phyloP scores from a whole-genome alignment of 2,888 invertebrate species.

The Julus scandinavius region DNA sequence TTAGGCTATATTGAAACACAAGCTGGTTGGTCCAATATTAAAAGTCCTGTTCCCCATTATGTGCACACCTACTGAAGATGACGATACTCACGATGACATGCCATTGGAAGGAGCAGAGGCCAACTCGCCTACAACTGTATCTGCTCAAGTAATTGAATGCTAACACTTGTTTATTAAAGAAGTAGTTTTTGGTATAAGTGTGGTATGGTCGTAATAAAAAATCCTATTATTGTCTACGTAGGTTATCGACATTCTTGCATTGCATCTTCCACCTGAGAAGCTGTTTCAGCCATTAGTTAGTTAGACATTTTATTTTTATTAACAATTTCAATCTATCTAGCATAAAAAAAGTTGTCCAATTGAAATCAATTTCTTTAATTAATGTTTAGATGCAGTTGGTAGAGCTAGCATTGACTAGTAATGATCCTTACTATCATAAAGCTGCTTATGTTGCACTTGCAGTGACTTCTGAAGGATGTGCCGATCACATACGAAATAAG shows the following conservation, averaged over 20 bases:
- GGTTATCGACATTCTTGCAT: slow-evolving; percentile 78
- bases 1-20: slow-evolving; percentile 74
- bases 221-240: slow-evolving; percentile 58
- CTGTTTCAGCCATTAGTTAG: slow-evolving; percentile 77
- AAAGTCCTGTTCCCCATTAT: slow-evolving; percentile 76
- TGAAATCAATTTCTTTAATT: slow-evolving; percentile 46
- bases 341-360: neutral
- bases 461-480: slow-evolving; percentile 81
- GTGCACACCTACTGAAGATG: slow-evolving; percentile 73
- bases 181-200: neutral
- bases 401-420: slow-evolving; percentile 74
- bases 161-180: no score
- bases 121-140: slow-evolving; percentile 75
- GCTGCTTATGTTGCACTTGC: slow-evolving; percentile 80
- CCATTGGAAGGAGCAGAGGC: slow-evolving; percentile 70
- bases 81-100: slow-evolving; percentile 72
- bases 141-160: slow-evolving; percentile 70
- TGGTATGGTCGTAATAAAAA: neutral
- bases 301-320: slow-evolving; percentile 50
- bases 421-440: slow-evolving; percentile 74
- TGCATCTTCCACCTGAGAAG: slow-evolving; percentile 81
- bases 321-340: neutral
- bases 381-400: slow-evolving; percentile 70
- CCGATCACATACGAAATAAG: slow-evolving; percentile 78
- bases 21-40: slow-evolving; percentile 76